These are phyloP conservation scores for Engraulis encrasicolus DNA, from an alignment of 2,113 vertebrate species.

Conservation along the genomic window DNA sequence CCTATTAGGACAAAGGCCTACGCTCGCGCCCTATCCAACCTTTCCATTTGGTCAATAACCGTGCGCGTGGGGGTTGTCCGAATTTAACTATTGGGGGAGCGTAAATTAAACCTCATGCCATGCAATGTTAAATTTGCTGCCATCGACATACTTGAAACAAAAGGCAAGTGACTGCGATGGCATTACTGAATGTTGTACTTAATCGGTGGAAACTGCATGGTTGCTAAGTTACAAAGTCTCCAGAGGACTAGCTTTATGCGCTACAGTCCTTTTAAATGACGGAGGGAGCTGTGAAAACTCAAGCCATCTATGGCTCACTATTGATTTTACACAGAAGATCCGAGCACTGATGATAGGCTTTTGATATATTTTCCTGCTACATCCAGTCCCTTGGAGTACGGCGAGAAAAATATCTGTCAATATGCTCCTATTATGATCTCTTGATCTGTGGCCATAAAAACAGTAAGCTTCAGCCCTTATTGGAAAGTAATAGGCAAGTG, in stretches of 20 bases:
- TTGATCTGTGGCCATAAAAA: slow-evolving; percentile 99
- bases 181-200: slow-evolving; percentile 89
- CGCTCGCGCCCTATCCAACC: not conserved
- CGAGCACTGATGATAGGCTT: slow-evolving; percentile 98
- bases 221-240: slow-evolving; percentile 89
- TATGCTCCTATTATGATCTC: slow-evolving; percentile 99
- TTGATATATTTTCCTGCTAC: slow-evolving; percentile 99
- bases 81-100: not conserved
- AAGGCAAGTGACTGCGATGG: slow-evolving; percentile 85
- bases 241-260: slow-evolving; percentile 84
- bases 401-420: slow-evolving; percentile 92
- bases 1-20: not conserved
- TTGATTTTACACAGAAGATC: slow-evolving; percentile 99
- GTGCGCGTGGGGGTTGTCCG: not conserved
- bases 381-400: slow-evolving; percentile 91
- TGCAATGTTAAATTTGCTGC: slow-evolving; percentile 85
- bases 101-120: slow-evolving; percentile 80
- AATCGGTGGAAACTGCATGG: slow-evolving; percentile 88
- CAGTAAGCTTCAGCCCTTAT: slow-evolving; percentile 89
- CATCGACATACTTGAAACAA: slow-evolving; percentile 85
- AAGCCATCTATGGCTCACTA: slow-evolving; percentile 98
- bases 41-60: not conserved
- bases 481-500: slow-evolving; percentile 90
- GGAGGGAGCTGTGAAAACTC: slow-evolving; percentile 99
- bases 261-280: slow-evolving; percentile 97